phyloP scores from a whole-genome alignment of 1,140 invertebrate genomes.

The Limonius californicus region DNA sequence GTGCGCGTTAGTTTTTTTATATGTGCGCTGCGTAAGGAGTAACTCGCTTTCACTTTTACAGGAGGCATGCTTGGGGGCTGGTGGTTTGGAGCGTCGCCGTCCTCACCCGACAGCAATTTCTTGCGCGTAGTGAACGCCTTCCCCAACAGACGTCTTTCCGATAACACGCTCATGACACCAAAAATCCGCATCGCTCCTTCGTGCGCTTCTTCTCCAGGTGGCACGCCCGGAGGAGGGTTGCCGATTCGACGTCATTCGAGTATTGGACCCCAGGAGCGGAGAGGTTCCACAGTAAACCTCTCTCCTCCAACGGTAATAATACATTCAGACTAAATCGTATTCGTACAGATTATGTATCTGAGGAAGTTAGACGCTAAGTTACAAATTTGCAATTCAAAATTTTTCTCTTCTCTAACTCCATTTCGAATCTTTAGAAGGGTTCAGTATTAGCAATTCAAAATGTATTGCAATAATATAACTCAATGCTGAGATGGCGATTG shows the following conservation, averaged over 20 bases:
- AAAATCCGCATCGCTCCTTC: constrained; percentile 81
- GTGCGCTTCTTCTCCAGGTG: constrained; percentile 81
- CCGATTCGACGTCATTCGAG: constrained; percentile 84
- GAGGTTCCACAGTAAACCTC: constrained; percentile 78
- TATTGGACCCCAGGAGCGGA: constrained; percentile 81
- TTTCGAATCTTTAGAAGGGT: too few species aligned
- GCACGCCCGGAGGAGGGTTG: constrained; percentile 68
- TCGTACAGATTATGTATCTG: too few species aligned
- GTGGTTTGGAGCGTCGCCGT: constrained; percentile 68
- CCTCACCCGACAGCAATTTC: constrained; percentile 81
- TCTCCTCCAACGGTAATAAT: constrained; percentile 75
- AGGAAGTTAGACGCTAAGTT: too few species aligned
- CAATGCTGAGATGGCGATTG: constrained; percentile 24
- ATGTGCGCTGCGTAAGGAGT: too few species aligned
- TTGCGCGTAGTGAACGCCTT: constrained; percentile 77
- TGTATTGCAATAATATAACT: neutral
- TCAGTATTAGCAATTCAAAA: too few species aligned
- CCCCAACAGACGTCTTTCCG: constrained; percentile 79
- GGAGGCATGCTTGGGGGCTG: constrained; percentile 65
- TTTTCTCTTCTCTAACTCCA: too few species aligned
- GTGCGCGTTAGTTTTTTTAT: constrained; percentile 30
- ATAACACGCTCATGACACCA: constrained; percentile 87
- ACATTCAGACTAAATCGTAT: neutral
- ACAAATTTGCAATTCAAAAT: too few species aligned
- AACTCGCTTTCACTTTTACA: constrained; percentile 26